These are phyloP conservation scores for Oegoconia quadripuncta DNA, from an alignment of 2,888 invertebrate species.

Conservation along the genomic window DNA sequence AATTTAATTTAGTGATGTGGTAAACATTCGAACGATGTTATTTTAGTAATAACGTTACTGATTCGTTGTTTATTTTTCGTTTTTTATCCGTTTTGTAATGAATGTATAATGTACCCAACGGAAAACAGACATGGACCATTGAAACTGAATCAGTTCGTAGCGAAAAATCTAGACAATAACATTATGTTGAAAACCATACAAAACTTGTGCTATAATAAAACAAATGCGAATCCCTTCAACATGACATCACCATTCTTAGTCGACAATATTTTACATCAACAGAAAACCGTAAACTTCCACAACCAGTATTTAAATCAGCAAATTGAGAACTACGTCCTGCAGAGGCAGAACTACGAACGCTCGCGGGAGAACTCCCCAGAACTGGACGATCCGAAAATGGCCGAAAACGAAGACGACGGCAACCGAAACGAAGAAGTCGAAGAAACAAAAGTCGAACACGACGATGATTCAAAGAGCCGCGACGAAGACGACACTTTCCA, in stretches of 20 bases:
- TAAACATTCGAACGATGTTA: slow-evolving; percentile 8
- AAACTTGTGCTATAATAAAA: slow-evolving; percentile 63
- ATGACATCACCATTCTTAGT: slow-evolving; percentile 81
- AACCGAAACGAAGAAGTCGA: slow-evolving; percentile 42
- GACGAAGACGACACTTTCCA: slow-evolving; percentile 47
- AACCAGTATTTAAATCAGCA: slow-evolving; percentile 78
- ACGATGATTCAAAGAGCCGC: slow-evolving; percentile 60
- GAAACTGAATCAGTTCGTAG: slow-evolving; percentile 55
- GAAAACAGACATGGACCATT: slow-evolving; percentile 67
- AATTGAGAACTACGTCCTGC: slow-evolving; percentile 59
- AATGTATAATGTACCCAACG: slow-evolving; percentile 68
- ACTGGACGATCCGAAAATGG: slow-evolving; percentile 48
- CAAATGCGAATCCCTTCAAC: slow-evolving; percentile 56
- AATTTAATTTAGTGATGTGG: slow-evolving; percentile 13
- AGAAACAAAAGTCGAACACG: slow-evolving; percentile 47
- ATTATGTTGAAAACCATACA: slow-evolving; percentile 75
- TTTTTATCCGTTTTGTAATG: slow-evolving; percentile 23
- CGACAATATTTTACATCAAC: slow-evolving; percentile 81
- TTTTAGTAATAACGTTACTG: slow-evolving; percentile 15
- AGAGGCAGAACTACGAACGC: slow-evolving; percentile 48
- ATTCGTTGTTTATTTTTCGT: slow-evolving; percentile 12
- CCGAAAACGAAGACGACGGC: slow-evolving; percentile 43
- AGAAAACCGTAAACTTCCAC: slow-evolving; percentile 68
- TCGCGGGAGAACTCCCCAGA: slow-evolving; percentile 65
- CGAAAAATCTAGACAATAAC: slow-evolving; percentile 58